These are phyloP conservation scores for Steinernema scapterisci DNA, from an alignment of 2,888 invertebrate species.

Conservation along the genomic window DNA sequence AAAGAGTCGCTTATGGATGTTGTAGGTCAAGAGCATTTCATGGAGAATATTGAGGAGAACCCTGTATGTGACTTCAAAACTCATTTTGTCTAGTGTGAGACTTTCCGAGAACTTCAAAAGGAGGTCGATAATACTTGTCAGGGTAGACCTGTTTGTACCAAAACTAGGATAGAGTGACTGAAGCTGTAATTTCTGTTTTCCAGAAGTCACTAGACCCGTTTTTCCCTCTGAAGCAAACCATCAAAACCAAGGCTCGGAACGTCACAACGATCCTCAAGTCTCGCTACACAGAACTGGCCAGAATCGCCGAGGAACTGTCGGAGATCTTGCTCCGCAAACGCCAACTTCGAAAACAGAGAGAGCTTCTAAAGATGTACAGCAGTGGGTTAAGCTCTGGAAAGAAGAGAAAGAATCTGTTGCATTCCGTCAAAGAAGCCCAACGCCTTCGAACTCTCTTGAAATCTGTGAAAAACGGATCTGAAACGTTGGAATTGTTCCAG, in stretches of 20 bases:
- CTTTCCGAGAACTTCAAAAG: too few species aligned
- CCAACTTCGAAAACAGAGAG: not conserved
- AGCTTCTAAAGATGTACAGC: conserved; percentile 7
- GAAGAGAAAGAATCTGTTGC: not conserved
- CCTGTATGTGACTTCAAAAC: not conserved
- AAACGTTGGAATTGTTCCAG: not conserved
- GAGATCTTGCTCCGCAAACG: not conserved
- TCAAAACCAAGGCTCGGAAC: not conserved
- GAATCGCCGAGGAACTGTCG: conserved; percentile 9
- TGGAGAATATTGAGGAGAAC: not conserved
- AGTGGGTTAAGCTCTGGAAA: conserved; percentile 14
- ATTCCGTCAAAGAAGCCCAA: not conserved
- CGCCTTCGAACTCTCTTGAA: not conserved
- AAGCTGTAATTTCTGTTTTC: not conserved
- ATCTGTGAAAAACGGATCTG: not conserved
- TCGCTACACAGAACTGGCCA: conserved; percentile 7
- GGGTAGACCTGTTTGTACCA: too few species aligned
- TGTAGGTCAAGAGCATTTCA: conserved; percentile 11
- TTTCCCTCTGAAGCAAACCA: not conserved
- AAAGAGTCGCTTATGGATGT: conserved; percentile 8
- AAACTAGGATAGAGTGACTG: too few species aligned
- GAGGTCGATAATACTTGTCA: too few species aligned
- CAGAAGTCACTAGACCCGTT: conserved; percentile 3
- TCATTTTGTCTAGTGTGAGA: not conserved
- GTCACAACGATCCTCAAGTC: conserved; percentile 9